Evolutionary conservation across 2,113 vertebrate species (phyloP).

Genomic region (Buteo buteo): DNA sequence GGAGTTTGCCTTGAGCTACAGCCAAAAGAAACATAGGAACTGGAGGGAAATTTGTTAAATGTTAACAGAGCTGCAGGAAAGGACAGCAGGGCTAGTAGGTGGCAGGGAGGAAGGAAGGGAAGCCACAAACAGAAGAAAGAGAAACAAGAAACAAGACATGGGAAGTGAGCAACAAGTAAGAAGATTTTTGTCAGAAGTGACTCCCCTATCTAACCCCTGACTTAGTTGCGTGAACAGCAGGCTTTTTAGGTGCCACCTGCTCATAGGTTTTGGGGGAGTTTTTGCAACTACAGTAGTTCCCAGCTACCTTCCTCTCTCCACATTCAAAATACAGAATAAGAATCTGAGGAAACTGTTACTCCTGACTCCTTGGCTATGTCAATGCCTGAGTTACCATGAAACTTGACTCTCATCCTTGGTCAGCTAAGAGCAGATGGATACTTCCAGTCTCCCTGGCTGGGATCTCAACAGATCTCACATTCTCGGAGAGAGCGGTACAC

Average conservation of each 20-base stretch:
- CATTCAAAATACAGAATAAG: background rate
- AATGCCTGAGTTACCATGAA: background rate
- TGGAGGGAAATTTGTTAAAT: slow-evolving; percentile 67
- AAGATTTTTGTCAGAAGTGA: background rate
- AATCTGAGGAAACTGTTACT: background rate
- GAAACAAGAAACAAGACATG: background rate
- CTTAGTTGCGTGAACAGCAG: background rate
- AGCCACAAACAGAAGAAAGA: background rate
- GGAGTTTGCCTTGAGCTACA: slow-evolving; percentile 70
- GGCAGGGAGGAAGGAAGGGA: background rate
- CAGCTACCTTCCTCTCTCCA: background rate
- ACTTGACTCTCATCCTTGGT: background rate
- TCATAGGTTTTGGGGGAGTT: background rate
- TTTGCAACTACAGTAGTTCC: background rate
- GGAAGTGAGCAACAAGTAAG: background rate
- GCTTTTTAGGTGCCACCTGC: background rate
- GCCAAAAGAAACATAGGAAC: slow-evolving; percentile 71
- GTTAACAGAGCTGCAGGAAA: slow-evolving; percentile 61
- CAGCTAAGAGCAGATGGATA: background rate
- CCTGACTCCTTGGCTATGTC: background rate
- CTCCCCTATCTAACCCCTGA: background rate
- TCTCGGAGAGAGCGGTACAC: background rate
- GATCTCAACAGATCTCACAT: background rate
- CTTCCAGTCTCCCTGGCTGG: background rate
- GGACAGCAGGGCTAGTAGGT: slow-evolving; percentile 10